Evolutionary conservation across 1,140 invertebrate species (phyloP).

Genomic region (Laodelphax striatellus): DNA sequence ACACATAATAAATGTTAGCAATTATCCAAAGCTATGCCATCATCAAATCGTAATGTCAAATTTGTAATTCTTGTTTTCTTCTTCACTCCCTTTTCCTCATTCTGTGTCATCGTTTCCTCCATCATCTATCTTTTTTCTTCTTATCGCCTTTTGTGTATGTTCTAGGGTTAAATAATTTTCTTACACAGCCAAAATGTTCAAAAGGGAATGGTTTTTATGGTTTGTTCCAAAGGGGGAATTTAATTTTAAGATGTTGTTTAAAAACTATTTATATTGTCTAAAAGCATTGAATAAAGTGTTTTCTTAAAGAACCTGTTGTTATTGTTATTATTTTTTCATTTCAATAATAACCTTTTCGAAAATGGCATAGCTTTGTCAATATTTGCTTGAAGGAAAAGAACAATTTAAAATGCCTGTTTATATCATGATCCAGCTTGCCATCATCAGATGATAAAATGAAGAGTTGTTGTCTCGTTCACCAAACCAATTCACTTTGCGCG

Average conservation of each 20-base stretch:
- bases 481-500: slow-evolving; percentile 16
- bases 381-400: slow-evolving; percentile 10
- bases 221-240: slow-evolving; percentile 3
- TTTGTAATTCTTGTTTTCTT: neutral
- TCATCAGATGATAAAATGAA: neutral
- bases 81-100: no score
- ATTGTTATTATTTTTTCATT: neutral
- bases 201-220: slow-evolving; percentile 3
- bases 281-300: neutral
- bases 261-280: slow-evolving; percentile 11
- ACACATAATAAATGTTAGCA: slow-evolving; percentile 15
- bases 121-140: neutral
- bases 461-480: slow-evolving; percentile 1
- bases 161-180: slow-evolving; percentile 6
- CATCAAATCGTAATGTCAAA: slow-evolving; percentile 3
- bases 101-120: no score
- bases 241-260: slow-evolving; percentile 6
- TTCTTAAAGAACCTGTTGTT: neutral
- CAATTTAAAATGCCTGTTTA: neutral
- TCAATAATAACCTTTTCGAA: neutral
- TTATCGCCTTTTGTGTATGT: slow-evolving; percentile 2
- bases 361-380: slow-evolving; percentile 15
- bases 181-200: slow-evolving; percentile 1
- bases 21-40: slow-evolving; percentile 17
- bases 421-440: slow-evolving; percentile 8